A percentile compares a stretch with the other conserved stretches of the same genome.
phyloP scores from a whole-genome alignment of 2,113 vertebrate genomes.

The Spea bombifrons region DNA sequence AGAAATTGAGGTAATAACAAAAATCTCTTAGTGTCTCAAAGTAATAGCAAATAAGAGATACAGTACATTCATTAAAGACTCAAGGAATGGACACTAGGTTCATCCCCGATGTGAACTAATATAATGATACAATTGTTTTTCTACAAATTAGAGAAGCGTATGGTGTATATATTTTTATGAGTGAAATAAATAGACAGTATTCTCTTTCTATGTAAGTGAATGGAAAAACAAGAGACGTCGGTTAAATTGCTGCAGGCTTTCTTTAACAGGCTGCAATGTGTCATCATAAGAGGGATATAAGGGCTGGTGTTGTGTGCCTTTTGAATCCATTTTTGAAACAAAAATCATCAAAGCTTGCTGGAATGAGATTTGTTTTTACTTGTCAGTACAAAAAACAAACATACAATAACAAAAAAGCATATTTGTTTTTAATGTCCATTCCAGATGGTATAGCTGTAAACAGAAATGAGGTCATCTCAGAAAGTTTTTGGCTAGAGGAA shows the following conservation, averaged over 20 bases:
- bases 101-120: background rate
- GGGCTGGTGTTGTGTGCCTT: background rate
- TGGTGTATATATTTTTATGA: slow-evolving; percentile 16
- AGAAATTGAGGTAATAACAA: slow-evolving; percentile 16
- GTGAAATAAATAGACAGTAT: slow-evolving; percentile 28
- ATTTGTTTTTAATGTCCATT: too few relatives aligned
- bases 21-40: slow-evolving; percentile 8
- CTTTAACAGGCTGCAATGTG: slow-evolving; percentile 2
- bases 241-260: slow-evolving; percentile 16
- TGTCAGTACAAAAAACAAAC: background rate
- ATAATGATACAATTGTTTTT: background rate
- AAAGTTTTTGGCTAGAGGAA: too few relatives aligned
- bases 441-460: too few relatives aligned
- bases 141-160: slow-evolving; percentile 3
- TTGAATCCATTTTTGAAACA: slow-evolving; percentile 14
- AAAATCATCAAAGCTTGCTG: background rate
- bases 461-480: too few relatives aligned
- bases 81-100: slow-evolving; percentile 3
- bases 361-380: background rate
- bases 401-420: too few relatives aligned
- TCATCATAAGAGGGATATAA: slow-evolving; percentile 15
- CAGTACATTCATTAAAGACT: background rate
- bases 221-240: background rate
- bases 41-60: slow-evolving; percentile 17
- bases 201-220: slow-evolving; percentile 5